Percentiles rank a stretch among this genome's conserved stretches.
Evolutionary conservation across 2,888 invertebrate species (phyloP).

Genomic region (Achlya flavicornis): DNA sequence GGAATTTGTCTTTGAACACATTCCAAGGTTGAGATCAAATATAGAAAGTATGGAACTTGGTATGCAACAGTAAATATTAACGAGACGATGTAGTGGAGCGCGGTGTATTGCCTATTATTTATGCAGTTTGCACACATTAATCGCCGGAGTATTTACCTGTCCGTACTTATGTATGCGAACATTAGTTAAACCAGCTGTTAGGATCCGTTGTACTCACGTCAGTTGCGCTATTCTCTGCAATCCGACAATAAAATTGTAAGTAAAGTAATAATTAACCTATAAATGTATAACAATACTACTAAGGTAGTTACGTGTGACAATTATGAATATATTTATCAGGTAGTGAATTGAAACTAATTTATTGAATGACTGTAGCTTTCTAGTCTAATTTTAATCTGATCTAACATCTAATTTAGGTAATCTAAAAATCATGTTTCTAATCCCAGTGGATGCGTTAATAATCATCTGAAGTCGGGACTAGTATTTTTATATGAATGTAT

Average conservation of each 20-base stretch:
- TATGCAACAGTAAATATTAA: slow-evolving; percentile 32
- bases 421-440: too few species aligned
- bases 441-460: too few species aligned
- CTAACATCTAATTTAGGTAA: too few species aligned
- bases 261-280: slow-evolving; percentile 1
- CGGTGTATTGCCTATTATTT: slow-evolving; percentile 44
- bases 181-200: slow-evolving; percentile 53
- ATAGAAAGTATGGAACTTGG: neutral
- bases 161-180: slow-evolving; percentile 42
- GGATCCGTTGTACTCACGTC: slow-evolving; percentile 14
- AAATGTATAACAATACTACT: neutral
- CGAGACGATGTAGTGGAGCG: slow-evolving; percentile 23
- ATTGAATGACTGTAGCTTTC: too few species aligned
- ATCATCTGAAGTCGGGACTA: too few species aligned
- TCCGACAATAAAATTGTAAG: slow-evolving; percentile 16
- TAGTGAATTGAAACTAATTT: too few species aligned
- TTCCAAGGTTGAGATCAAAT: neutral
- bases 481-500: too few species aligned
- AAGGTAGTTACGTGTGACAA: too few species aligned
- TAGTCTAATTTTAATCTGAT: too few species aligned
- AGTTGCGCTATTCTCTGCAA: slow-evolving; percentile 20
- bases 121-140: slow-evolving; percentile 60
- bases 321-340: too few species aligned
- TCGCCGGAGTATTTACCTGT: slow-evolving; percentile 49
- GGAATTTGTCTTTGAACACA: too few species aligned